Conservation (phyloP, 2,113 vertebrate genomes). For the Dryoscopus gambensis region DNA sequence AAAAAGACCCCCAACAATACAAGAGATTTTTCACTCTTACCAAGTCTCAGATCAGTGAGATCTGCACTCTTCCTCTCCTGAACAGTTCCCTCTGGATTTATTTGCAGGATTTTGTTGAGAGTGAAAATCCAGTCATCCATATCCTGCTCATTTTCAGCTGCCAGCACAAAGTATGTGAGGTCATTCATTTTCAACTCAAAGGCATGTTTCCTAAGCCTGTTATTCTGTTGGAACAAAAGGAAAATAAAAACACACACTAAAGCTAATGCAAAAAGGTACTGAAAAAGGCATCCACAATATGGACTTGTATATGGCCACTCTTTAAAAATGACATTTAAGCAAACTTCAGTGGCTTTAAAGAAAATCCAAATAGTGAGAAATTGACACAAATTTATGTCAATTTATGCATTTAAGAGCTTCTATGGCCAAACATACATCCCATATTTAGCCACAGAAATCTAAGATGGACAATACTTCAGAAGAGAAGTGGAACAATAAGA, state of each 20-base stretch:
- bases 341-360: neutral
- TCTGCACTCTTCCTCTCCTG: constrained; percentile 90
- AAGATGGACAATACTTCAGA: neutral
- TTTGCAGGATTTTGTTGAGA: constrained; percentile 93
- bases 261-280: neutral
- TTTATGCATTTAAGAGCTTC: neutral
- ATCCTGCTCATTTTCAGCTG: constrained; percentile 94
- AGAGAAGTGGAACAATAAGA: neutral
- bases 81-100: constrained; percentile 85
- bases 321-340: neutral
- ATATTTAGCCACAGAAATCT: neutral
- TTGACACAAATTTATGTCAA: neutral
- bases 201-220: constrained; percentile 91
- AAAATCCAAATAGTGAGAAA: neutral
- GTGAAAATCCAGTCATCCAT: constrained; percentile 99
- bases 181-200: constrained; percentile 99
- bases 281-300: neutral
- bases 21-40: constrained; percentile 65
- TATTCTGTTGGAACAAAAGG: constrained; percentile 75
- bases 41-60: constrained; percentile 86
- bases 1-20: neutral
- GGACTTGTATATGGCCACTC: neutral
- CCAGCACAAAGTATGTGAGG: constrained; percentile 97
- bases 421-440: neutral
- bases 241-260: neutral